A percentile compares a stretch with the other conserved stretches of the same genome.
These are phyloP conservation scores for Hippocampus barbouri DNA, from an alignment of 2,113 vertebrate species.

Conservation along the genomic window DNA sequence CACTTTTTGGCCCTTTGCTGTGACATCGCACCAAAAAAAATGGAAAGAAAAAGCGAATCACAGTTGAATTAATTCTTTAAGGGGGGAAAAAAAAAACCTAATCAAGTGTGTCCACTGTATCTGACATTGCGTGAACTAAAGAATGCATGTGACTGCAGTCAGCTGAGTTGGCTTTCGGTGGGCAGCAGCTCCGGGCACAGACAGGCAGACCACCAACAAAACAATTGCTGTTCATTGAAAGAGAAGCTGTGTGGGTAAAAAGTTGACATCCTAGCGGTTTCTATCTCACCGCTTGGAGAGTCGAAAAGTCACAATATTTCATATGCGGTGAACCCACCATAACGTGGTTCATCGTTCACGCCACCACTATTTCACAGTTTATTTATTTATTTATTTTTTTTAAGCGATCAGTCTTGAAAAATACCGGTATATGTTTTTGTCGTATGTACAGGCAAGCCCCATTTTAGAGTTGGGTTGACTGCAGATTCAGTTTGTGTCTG, in stretches of 20 bases:
- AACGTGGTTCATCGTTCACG: too few species aligned
- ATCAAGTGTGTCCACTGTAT: not conserved
- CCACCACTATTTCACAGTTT: too few species aligned
- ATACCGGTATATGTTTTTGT: too few species aligned
- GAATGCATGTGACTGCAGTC: conserved; percentile 38
- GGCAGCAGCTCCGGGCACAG: conserved; percentile 28
- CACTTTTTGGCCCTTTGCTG: not conserved
- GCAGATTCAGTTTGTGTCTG: not conserved
- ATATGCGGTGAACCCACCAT: not conserved
- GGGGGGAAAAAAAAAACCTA: not conserved
- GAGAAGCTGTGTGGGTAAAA: conserved; percentile 54
- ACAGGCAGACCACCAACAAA: conserved; percentile 43
- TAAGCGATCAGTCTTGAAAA: too few species aligned
- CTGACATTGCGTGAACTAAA: conserved; percentile 9
- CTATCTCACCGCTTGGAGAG: not conserved
- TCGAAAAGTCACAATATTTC: not conserved
- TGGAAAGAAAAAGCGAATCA: not conserved
- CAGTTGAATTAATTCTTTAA: not conserved
- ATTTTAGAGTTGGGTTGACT: not conserved
- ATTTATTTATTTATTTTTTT: too few species aligned
- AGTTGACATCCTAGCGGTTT: conserved; percentile 30
- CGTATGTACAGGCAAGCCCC: too few species aligned
- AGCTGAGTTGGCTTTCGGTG: conserved; percentile 53
- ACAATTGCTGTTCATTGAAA: conserved; percentile 54
- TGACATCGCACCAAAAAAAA: not conserved